A percentile compares a stretch with the other conserved stretches of the same genome.
phyloP scores from a whole-genome alignment of 2,113 vertebrate species.

The Hylia prasina region DNA sequence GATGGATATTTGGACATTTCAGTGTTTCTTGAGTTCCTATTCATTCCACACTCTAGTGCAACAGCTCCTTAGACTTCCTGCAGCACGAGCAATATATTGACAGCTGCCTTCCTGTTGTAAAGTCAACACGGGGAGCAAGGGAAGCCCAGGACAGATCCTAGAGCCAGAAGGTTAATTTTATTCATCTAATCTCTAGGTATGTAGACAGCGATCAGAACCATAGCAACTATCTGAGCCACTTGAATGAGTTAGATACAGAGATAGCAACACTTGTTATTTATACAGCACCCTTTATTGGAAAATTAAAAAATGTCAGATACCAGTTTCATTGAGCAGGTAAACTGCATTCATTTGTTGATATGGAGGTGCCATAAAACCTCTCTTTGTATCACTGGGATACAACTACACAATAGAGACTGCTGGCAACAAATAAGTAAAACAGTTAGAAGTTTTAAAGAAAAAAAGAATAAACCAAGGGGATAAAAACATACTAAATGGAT shows the following conservation, averaged over 20 bases:
- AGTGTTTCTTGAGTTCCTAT: not conserved
- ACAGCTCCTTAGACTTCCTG: not conserved
- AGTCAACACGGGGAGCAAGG: not conserved
- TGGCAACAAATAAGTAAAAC: not conserved
- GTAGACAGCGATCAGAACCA: not conserved
- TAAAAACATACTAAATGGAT: not conserved
- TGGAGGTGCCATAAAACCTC: not conserved
- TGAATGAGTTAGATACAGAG: not conserved
- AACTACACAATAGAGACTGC: not conserved
- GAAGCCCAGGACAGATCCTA: not conserved
- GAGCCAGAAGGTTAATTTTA: not conserved
- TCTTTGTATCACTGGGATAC: not conserved
- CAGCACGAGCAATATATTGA: not conserved
- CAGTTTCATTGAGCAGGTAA: not conserved
- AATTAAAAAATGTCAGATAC: slow-evolving; percentile 11
- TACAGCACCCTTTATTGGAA: slow-evolving; percentile 43
- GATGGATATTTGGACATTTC: not conserved
- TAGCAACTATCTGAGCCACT: slow-evolving; percentile 20
- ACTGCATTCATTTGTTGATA: slow-evolving; percentile 21
- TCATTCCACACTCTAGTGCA: not conserved
- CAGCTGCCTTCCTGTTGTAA: not conserved
- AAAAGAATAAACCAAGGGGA: slow-evolving; percentile 9
- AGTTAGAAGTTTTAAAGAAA: slow-evolving; percentile 2
- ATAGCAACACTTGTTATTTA: slow-evolving; percentile 16
- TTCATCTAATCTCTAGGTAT: slow-evolving; percentile 5